A percentile compares a stretch with the other conserved stretches of the same genome.
Evolutionary conservation across 2,113 vertebrate species (phyloP).

Genomic region (Oreocharis arfaki): DNA sequence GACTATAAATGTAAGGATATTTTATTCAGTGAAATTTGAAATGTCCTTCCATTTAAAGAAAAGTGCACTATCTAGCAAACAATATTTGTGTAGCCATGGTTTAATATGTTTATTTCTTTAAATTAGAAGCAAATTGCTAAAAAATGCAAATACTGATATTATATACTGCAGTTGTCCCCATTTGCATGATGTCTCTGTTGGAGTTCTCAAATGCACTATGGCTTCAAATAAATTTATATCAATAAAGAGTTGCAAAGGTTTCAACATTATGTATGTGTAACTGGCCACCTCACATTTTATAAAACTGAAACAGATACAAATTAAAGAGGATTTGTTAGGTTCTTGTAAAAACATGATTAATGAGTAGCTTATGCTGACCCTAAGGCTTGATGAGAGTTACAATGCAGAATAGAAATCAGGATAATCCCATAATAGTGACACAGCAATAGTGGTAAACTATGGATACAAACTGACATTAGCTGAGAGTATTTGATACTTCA

Average conservation of each 20-base stretch:
- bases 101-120: background rate
- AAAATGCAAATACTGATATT: background rate
- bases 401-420: background rate
- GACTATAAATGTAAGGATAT: background rate
- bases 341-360: constrained; percentile 2
- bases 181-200: background rate
- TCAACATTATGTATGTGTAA: background rate
- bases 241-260: background rate
- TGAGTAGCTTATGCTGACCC: background rate
- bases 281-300: background rate
- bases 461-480: background rate
- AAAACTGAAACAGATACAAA: background rate
- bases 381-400: background rate
- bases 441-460: background rate
- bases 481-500: background rate
- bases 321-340: background rate
- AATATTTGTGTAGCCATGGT: background rate
- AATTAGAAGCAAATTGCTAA: background rate
- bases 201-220: background rate
- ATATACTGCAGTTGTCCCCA: background rate
- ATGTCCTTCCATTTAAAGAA: fast-evolving
- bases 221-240: background rate
- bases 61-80: background rate
- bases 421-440: background rate
- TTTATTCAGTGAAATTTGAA: background rate